Base-by-base conservation (phyloP, 2,113 vertebrate genomes). In the Pelecanoides urinatrix region DNA sequence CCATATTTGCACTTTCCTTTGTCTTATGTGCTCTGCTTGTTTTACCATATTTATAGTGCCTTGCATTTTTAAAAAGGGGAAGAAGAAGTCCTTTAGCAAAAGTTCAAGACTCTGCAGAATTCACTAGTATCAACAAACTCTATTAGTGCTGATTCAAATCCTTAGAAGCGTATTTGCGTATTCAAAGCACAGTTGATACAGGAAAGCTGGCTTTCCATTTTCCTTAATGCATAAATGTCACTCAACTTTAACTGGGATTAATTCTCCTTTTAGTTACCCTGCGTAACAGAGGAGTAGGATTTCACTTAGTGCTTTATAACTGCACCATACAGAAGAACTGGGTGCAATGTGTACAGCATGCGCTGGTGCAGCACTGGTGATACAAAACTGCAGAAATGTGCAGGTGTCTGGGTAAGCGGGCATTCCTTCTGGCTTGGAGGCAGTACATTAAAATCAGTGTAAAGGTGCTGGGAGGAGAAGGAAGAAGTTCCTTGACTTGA, bases 31-130 rank as follows among this genome's bases (percentile, higher is more conserved):
- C 70, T 88, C 34, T 95, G 36, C 66, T 95, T 89, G 77, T 85
- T 95, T 95, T 73, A 82, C 87, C 0, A 0, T 91, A 50, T 87
- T 92, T 85, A 73, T 58, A 88, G 62, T 62, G 67, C 50, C 58
- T 92, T 92, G 85, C 71, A 90, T 95, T 94, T 95, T 85, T 91
- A 66, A 94, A 94, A 95, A 94, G 92, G 80, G 52, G 87, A 95
- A 91, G 67, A 59, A 92, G 91, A 94, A 66, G 74, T 96, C 84
- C 55, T 94, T 91, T 13, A 91, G 77, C 68, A 49, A 90, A 97
- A 96, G 94, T 89, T 95, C 86, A 96, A 90, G 86, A 71, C 95
- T 96, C 93, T 87, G 94, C 92, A 95, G 94, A 96, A 94, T 96
- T 94, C 89, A 23, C 29, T 53, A 83, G 87, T 89, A 73, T 96